These are phyloP conservation scores for Drosophila macrothrix DNA, from an alignment of 2,888 invertebrate genomes.

Conservation along the genomic window DNA sequence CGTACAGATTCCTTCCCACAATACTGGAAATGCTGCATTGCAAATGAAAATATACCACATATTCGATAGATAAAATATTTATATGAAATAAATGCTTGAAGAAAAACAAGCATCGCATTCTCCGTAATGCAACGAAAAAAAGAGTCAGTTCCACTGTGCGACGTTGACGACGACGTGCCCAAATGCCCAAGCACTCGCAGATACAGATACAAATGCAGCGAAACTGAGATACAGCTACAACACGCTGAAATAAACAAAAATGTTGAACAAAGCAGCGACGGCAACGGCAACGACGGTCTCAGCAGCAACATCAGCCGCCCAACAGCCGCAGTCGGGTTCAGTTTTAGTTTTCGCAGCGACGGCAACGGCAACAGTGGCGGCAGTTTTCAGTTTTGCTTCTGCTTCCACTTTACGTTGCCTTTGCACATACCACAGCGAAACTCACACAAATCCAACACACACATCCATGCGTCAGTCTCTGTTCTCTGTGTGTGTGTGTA, in stretches of 20 bases:
- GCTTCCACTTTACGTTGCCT: conserved; percentile 73
- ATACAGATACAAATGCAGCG: conserved; percentile 53
- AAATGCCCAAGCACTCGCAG: conserved; percentile 63
- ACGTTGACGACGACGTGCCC: conserved; percentile 60
- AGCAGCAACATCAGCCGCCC: conserved; percentile 53
- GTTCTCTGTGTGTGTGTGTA: conserved; percentile 21
- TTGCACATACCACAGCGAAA: conserved; percentile 71
- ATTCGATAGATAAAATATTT: background rate
- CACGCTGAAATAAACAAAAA: conserved; percentile 79
- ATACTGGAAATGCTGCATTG: background rate
- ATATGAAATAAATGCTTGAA: background rate
- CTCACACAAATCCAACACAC: conserved; percentile 35
- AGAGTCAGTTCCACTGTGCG: conserved; percentile 9
- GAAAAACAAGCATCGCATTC: background rate
- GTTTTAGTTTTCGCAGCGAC: conserved; percentile 72
- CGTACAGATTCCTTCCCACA: background rate
- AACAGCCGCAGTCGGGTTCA: conserved; percentile 68
- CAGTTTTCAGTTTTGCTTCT: conserved; percentile 64
- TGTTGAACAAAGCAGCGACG: conserved; percentile 73
- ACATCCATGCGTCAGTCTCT: conserved; percentile 39
- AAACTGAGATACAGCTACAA: conserved; percentile 54
- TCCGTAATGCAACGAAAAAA: background rate
- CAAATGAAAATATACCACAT: background rate
- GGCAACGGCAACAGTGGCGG: conserved; percentile 62
- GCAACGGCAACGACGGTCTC: conserved; percentile 44